A percentile compares a stretch with the other conserved stretches of the same genome.
Evolutionary conservation across 2,113 vertebrate genomes (phyloP).

Genomic region (Accipiter cooperii): DNA sequence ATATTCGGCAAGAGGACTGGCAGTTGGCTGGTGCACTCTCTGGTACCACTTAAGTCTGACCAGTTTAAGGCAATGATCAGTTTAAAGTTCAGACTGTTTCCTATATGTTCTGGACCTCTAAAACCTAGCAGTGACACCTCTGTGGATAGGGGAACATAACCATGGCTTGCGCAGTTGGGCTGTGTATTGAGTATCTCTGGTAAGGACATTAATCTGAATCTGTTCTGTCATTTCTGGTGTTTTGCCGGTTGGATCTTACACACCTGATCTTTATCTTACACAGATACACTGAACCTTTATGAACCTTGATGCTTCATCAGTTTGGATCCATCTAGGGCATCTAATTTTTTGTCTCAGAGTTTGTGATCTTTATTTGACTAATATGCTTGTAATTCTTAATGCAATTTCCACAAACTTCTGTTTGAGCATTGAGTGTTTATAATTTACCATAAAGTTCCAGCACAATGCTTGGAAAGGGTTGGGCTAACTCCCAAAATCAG

Average conservation of each 20-base stretch:
- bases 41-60: neutral
- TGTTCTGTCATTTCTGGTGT: neutral
- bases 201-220: neutral
- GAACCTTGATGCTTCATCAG: neutral
- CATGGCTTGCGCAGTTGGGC: neutral
- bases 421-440: neutral
- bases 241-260: neutral
- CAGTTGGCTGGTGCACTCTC: neutral
- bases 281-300: neutral
- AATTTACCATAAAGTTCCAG: neutral
- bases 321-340: neutral
- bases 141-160: neutral
- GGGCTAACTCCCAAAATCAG: neutral
- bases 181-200: neutral
- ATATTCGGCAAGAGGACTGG: neutral
- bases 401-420: neutral
- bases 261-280: neutral
- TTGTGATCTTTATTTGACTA: neutral
- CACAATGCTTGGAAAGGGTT: neutral
- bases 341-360: neutral
- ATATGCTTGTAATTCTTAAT: neutral
- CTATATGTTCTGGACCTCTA: neutral
- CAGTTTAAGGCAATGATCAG: neutral
- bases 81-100: neutral
- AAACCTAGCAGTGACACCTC: neutral